These are phyloP conservation scores for Halesus radiatus DNA, from an alignment of 1,140 invertebrate species.

Conservation along the genomic window DNA sequence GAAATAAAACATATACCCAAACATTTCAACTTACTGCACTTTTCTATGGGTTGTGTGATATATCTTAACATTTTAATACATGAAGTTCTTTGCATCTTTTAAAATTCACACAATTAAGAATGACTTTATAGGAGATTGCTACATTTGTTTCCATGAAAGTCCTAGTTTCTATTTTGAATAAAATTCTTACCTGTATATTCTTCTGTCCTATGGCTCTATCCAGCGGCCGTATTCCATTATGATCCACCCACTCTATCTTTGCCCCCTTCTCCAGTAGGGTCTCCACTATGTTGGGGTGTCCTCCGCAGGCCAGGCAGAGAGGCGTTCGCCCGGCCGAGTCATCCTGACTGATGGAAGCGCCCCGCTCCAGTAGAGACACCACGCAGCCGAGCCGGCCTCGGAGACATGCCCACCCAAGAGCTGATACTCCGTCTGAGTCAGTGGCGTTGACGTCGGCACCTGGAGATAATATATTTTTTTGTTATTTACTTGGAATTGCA, in stretches of 20 bases:
- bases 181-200: conserved; percentile 76
- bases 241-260: conserved; percentile 91
- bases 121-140: too few species aligned
- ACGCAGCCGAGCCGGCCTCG: conserved; percentile 86
- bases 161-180: too few species aligned
- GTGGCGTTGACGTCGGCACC: conserved; percentile 83
- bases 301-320: conserved; percentile 91
- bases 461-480: conserved; percentile 58
- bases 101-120: too few species aligned
- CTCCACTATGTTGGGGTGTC: conserved; percentile 78
- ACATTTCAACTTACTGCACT: too few species aligned
- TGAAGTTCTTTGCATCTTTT: too few species aligned
- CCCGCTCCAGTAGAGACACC: conserved; percentile 84
- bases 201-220: conserved; percentile 93
- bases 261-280: conserved; percentile 89
- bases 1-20: too few species aligned
- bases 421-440: conserved; percentile 90
- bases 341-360: conserved; percentile 84
- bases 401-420: conserved; percentile 92
- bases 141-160: too few species aligned
- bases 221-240: conserved; percentile 94
- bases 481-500: background rate
- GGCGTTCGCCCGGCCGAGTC: conserved; percentile 88
- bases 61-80: too few species aligned
- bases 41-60: too few species aligned